Conservation (phyloP, 53 echinoderm and acorn worm species). For the Holothuria scabra region DNA sequence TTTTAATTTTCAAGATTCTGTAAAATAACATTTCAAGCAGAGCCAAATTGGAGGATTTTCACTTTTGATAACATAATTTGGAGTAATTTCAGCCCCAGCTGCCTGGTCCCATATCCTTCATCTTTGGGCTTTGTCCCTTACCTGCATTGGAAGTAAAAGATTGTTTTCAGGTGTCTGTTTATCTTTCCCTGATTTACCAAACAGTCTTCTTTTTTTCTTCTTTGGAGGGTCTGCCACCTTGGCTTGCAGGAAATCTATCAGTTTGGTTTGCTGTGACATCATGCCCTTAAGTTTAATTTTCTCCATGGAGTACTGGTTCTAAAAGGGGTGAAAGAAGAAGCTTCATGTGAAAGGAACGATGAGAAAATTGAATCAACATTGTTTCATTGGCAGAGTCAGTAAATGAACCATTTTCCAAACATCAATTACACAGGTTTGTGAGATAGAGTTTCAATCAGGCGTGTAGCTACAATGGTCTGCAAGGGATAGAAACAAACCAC, state of each 20-base stretch:
- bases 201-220: conserved; percentile 82
- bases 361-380: background rate
- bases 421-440: too few species aligned
- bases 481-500: too few species aligned
- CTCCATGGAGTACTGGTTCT: conserved; percentile 83
- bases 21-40: too few species aligned
- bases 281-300: conserved; percentile 86
- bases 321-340: background rate
- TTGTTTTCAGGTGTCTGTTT: conserved; percentile 8
- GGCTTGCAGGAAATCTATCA: conserved; percentile 98
- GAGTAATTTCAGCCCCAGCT: too few species aligned
- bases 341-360: background rate
- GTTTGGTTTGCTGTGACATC: conserved; percentile 93
- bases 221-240: conserved; percentile 88
- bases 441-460: too few species aligned
- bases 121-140: background rate
- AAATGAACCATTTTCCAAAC: too few species aligned
- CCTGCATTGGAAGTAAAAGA: conserved; percentile 11
- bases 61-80: too few species aligned
- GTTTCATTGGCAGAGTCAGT: background rate
- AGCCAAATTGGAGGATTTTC: too few species aligned
- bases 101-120: too few species aligned
- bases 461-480: too few species aligned
- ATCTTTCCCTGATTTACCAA: conserved; percentile 62
- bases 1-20: too few species aligned